Evolutionary conservation across 2,113 vertebrate species (phyloP).

Genomic region (Protobothrops mucrosquamatus): DNA sequence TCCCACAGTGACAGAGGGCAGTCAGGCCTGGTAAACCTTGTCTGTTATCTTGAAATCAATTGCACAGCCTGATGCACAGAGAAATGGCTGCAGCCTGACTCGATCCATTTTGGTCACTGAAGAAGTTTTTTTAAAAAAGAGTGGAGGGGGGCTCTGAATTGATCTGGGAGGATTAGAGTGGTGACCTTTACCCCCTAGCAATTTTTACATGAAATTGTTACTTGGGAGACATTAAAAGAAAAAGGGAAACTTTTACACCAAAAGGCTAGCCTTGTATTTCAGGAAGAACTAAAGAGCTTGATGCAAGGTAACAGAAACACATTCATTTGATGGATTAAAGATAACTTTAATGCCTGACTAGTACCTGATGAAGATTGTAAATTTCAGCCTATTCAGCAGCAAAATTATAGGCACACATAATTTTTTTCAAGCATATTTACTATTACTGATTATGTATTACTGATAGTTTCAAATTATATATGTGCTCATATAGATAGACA

Average conservation of each 20-base stretch:
- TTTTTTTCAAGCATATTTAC: not conserved
- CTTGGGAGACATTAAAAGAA: slow-evolving; percentile 36
- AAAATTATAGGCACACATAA: not conserved
- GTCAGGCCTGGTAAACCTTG: slow-evolving; percentile 54
- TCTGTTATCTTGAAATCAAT: slow-evolving; percentile 56
- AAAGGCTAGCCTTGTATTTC: not conserved
- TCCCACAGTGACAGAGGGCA: slow-evolving; percentile 53
- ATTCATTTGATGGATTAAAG: not conserved
- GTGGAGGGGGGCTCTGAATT: slow-evolving; percentile 28
- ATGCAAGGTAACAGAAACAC: slow-evolving; percentile 25
- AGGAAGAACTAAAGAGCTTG: not conserved
- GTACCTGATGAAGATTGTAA: not conserved
- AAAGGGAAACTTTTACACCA: slow-evolving; percentile 39
- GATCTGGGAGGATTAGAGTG: slow-evolving; percentile 44
- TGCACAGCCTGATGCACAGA: slow-evolving; percentile 55
- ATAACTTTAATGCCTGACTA: not conserved
- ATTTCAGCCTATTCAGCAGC: not conserved
- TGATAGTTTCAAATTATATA: not conserved
- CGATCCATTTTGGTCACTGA: slow-evolving; percentile 55
- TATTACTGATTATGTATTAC: not conserved
- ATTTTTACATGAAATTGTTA: slow-evolving; percentile 34
- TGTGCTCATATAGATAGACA: not conserved
- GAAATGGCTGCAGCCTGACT: slow-evolving; percentile 46
- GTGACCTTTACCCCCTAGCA: slow-evolving; percentile 35
- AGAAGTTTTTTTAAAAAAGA: slow-evolving; percentile 50